Percentiles rank a stretch among this genome's conserved stretches.
These are phyloP conservation scores for Phoenicopterus ruber DNA, from an alignment of 2,113 vertebrate species.

Conservation along the genomic window DNA sequence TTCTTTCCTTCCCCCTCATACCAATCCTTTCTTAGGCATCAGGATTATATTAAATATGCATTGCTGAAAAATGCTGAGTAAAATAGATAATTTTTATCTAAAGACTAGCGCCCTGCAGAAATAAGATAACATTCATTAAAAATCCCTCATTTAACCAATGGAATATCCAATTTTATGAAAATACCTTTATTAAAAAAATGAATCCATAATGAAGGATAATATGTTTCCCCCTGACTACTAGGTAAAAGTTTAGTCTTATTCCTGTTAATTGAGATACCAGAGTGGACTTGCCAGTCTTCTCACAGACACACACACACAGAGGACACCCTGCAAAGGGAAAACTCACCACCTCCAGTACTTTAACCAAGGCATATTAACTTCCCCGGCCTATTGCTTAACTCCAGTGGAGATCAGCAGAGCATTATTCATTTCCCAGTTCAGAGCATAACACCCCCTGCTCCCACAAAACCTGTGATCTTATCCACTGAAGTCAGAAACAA, in stretches of 20 bases:
- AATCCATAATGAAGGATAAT: background rate
- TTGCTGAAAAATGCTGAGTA: background rate
- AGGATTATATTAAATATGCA: slow-evolving; percentile 49
- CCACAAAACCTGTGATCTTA: background rate
- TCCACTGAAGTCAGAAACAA: background rate
- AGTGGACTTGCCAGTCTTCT: background rate
- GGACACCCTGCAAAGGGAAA: background rate
- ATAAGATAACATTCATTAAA: background rate
- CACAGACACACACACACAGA: background rate
- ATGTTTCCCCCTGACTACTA: background rate
- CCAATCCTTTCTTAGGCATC: slow-evolving; percentile 53
- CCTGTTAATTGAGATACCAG: background rate
- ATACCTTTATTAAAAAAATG: background rate
- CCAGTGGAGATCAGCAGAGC: background rate
- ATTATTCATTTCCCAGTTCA: background rate
- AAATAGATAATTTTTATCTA: slow-evolving; percentile 1
- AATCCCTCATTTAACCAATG: background rate
- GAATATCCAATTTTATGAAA: background rate
- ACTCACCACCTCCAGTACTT: background rate
- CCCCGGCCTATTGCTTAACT: background rate
- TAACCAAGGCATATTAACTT: background rate
- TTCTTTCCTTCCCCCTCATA: slow-evolving; percentile 12
- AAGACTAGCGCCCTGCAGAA: background rate
- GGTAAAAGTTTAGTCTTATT: background rate
- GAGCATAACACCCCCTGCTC: background rate